Percentiles rank a stretch among this genome's conserved stretches.
Conservation (phyloP, 2,113 vertebrate species). For the Cercocebus atys region DNA sequence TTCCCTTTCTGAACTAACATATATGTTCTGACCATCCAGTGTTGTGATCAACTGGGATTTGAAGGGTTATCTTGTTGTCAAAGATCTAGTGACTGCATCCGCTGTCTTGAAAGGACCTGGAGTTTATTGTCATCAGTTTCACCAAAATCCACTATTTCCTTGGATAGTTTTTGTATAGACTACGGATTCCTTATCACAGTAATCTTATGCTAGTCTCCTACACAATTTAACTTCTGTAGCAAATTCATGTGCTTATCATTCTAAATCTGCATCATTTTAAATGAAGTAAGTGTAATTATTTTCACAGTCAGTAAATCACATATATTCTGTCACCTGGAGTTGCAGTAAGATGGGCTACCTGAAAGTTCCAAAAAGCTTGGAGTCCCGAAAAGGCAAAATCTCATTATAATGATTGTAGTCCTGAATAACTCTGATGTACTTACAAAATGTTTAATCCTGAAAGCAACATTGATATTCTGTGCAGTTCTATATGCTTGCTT, state of each 20-base stretch:
- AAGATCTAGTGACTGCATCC: conserved; percentile 83
- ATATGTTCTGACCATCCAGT: conserved; percentile 85
- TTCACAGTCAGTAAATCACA: not conserved
- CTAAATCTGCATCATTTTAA: not conserved
- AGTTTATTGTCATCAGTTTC: conserved; percentile 72
- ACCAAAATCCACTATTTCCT: conserved; percentile 76
- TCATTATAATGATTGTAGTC: not conserved
- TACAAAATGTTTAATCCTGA: not conserved
- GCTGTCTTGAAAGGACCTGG: conserved; percentile 79
- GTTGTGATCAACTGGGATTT: conserved; percentile 89
- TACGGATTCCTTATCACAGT: conserved; percentile 71
- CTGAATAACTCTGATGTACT: not conserved
- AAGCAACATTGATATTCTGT: not conserved
- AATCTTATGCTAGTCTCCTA: conserved; percentile 32
- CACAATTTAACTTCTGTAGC: not conserved
- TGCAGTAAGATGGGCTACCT: not conserved
- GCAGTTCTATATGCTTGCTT: not conserved
- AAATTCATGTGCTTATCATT: not conserved
- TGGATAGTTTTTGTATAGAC: conserved; percentile 83
- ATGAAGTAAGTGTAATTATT: not conserved
- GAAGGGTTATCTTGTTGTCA: conserved; percentile 70
- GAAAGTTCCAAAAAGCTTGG: not conserved
- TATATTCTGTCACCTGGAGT: not conserved
- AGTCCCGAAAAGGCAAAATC: not conserved
- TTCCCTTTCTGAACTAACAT: conserved; percentile 84